Percentiles rank a stretch among this genome's conserved stretches.
These are phyloP conservation scores for Drosophila setosimentum DNA, from an alignment of 2,888 invertebrate species.

Conservation along the genomic window DNA sequence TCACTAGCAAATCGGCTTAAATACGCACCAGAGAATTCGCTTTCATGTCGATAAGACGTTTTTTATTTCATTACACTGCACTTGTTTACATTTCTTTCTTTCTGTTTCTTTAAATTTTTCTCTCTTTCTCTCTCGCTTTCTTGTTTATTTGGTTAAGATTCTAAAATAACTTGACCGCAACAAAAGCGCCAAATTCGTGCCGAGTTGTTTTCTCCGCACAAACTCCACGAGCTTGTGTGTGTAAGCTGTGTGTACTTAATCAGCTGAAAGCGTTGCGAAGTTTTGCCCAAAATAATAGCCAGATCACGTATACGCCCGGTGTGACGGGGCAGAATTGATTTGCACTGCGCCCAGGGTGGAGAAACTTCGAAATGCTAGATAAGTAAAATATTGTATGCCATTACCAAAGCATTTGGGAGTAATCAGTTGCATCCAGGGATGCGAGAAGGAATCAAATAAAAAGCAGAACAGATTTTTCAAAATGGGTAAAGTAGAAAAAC, in stretches of 20 bases:
- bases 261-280: constrained; percentile 73
- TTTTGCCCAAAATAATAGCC: constrained; percentile 19
- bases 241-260: constrained; percentile 65
- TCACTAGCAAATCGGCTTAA: constrained; percentile 66
- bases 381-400: constrained; percentile 32
- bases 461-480: not conserved
- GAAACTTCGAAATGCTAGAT: constrained; percentile 3
- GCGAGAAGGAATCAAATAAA: constrained; percentile 1
- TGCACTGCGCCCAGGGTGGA: constrained; percentile 7
- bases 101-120: constrained; percentile 8
- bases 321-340: constrained; percentile 42
- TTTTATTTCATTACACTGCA: constrained; percentile 65
- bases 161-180: constrained; percentile 73
- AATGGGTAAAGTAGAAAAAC: constrained; percentile 23
- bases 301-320: constrained; percentile 50
- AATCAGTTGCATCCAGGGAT: constrained; percentile 20
- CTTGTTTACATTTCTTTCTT: constrained; percentile 49
- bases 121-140: constrained; percentile 16
- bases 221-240: not conserved
- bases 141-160: constrained; percentile 45
- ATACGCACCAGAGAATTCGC: constrained; percentile 63
- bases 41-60: constrained; percentile 58
- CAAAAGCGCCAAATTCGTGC: constrained; percentile 71
- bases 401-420: constrained; percentile 27
- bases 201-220: constrained; percentile 55